phyloP scores from a whole-genome alignment of 2,888 invertebrate genomes.

The Gastrophysa polygoni region DNA sequence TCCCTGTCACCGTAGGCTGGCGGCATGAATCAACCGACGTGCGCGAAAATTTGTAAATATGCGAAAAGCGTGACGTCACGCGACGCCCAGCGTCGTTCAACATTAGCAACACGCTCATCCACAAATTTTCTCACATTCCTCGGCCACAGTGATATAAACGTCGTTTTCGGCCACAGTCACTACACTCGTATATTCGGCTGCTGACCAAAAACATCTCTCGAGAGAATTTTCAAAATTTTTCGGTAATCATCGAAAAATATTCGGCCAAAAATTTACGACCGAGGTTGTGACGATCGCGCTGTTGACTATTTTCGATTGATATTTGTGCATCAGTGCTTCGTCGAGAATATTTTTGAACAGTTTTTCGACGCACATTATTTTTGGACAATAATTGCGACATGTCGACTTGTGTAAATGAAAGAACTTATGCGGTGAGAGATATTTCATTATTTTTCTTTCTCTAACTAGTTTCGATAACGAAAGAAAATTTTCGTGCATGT shows the following conservation, averaged over 20 bases:
- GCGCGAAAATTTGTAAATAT: slow-evolving; percentile 37
- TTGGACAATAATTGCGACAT: slow-evolving; percentile 19
- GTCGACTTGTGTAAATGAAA: slow-evolving; percentile 41
- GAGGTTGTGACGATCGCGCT: not conserved
- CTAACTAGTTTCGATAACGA: no score
- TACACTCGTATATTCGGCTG: slow-evolving; percentile 30
- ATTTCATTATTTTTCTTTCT: not conserved
- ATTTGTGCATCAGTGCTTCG: slow-evolving; percentile 14
- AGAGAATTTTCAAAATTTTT: slow-evolving; percentile 1
- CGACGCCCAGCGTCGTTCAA: slow-evolving; percentile 48
- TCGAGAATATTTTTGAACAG: not conserved
- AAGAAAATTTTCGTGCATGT: no score
- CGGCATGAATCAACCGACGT: slow-evolving; percentile 26
- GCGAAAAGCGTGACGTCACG: slow-evolving; percentile 41
- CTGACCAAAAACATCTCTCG: slow-evolving; percentile 21
- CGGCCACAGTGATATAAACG: slow-evolving; percentile 46
- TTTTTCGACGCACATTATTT: not conserved
- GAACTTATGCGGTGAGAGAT: slow-evolving; percentile 39
- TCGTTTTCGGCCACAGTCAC: slow-evolving; percentile 31
- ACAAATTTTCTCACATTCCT: slow-evolving; percentile 50
- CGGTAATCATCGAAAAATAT: not conserved
- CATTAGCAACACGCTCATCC: slow-evolving; percentile 44
- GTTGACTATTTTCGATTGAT: not conserved
- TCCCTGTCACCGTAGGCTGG: not conserved
- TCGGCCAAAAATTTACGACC: no score